Evolutionary conservation across 2,888 invertebrate species (phyloP).

Genomic region (Campopleginae sp.): DNA sequence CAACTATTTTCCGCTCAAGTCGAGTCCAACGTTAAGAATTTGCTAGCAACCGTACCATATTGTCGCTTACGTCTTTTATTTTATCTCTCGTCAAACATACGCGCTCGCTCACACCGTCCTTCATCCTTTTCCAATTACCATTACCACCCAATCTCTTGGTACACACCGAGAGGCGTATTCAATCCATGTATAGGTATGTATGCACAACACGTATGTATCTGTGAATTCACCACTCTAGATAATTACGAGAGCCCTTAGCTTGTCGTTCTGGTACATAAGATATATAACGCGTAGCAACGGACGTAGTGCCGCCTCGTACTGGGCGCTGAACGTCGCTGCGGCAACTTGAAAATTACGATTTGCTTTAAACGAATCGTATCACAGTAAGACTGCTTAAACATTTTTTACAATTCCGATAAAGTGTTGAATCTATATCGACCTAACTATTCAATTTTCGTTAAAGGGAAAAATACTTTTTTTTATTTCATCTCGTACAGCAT

Average conservation of each 20-base stretch:
- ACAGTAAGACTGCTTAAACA: background rate
- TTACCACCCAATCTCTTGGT: conserved; percentile 65
- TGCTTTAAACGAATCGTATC: background rate
- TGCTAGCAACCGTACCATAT: background rate
- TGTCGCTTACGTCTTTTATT: conserved; percentile 35
- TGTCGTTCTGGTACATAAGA: conserved; percentile 33
- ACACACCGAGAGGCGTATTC: conserved; percentile 55
- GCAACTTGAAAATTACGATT: background rate
- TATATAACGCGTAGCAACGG: conserved; percentile 21
- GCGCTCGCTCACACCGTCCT: conserved; percentile 40
- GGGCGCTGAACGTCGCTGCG: conserved; percentile 2
- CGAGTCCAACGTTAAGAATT: background rate
- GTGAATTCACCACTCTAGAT: conserved; percentile 59
- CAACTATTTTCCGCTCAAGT: background rate
- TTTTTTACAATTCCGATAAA: background rate
- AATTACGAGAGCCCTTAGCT: conserved; percentile 63
- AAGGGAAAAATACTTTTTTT: background rate
- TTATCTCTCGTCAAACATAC: conserved; percentile 46
- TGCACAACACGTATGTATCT: background rate
- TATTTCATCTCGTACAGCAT: background rate
- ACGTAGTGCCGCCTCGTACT: background rate
- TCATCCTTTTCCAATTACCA: conserved; percentile 68
- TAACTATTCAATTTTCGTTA: background rate
- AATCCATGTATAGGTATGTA: conserved; percentile 37
- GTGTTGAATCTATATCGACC: background rate